Evolutionary conservation across 2,797 vertebrate species (phyloP).

Genomic region (Potorous gilbertii): DNA sequence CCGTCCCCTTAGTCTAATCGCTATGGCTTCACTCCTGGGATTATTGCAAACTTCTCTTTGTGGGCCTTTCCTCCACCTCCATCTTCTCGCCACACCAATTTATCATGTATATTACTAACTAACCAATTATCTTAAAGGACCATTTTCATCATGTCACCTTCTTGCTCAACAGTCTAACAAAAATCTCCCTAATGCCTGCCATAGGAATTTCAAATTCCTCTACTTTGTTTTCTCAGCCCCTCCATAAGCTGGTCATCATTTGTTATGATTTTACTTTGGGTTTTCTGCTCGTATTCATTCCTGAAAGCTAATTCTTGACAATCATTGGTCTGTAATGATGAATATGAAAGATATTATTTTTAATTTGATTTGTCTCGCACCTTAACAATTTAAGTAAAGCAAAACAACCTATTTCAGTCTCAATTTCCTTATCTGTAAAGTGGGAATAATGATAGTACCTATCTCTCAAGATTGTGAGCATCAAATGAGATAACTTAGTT

Average conservation of each 20-base stretch:
- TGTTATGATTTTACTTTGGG: background rate
- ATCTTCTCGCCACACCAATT: background rate
- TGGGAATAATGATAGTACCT: background rate
- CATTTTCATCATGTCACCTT: background rate
- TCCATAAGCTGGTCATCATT: background rate
- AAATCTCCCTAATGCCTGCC: background rate
- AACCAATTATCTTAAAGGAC: background rate
- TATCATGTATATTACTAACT: background rate
- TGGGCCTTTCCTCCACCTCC: background rate
- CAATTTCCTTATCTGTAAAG: background rate
- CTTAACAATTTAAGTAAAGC: background rate
- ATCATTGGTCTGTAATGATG: background rate
- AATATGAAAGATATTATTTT: background rate
- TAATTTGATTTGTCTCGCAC: background rate
- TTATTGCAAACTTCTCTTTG: background rate
- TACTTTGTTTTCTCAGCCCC: background rate
- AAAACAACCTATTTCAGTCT: background rate
- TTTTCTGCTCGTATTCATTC: background rate
- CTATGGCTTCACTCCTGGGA: background rate
- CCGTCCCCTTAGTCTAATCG: background rate
- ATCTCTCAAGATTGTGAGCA: background rate
- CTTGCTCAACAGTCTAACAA: background rate
- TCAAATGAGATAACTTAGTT: background rate
- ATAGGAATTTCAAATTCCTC: background rate
- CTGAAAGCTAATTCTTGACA: background rate